A percentile compares a stretch with the other conserved stretches of the same genome.
Evolutionary conservation across 2,113 vertebrate genomes (phyloP).

Genomic region (Platysternon megacephalum): DNA sequence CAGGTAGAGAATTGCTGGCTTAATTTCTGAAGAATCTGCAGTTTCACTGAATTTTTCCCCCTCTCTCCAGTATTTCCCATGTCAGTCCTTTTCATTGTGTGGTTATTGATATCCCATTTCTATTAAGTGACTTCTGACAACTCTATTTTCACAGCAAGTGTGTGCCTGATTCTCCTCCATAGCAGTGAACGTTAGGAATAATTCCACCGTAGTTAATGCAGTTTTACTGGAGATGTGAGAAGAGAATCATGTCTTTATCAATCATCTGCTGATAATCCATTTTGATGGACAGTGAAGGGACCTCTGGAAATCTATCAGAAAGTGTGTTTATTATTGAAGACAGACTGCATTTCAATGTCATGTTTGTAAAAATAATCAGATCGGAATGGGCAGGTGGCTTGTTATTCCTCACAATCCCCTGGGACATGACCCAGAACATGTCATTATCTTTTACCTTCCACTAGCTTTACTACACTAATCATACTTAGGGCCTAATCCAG

Average conservation of each 20-base stretch:
- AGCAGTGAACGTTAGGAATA: background rate
- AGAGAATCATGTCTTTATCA: background rate
- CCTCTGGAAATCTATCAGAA: background rate
- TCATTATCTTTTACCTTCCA: background rate
- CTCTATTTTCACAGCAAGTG: background rate
- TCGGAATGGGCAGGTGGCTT: background rate
- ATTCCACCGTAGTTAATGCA: background rate
- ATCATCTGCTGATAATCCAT: background rate
- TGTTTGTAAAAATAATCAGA: background rate
- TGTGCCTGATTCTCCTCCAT: background rate
- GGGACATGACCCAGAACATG: background rate
- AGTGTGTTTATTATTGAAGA: background rate
- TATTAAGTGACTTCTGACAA: constrained; percentile 1
- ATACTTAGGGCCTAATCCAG: background rate
- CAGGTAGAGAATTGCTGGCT: background rate
- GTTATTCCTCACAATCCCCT: background rate
- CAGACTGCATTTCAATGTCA: background rate
- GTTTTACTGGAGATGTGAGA: background rate
- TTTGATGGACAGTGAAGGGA: background rate
- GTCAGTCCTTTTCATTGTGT: background rate
- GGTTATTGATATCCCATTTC: constrained; percentile 5
- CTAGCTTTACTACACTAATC: background rate
- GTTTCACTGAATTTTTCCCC: background rate
- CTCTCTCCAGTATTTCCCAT: background rate
- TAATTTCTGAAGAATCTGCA: background rate